A percentile compares a stretch with the other conserved stretches of the same genome.
These are phyloP conservation scores for Gambusia yucatana DNA, from an alignment of 2,797 vertebrate species.

Conservation along the genomic window DNA sequence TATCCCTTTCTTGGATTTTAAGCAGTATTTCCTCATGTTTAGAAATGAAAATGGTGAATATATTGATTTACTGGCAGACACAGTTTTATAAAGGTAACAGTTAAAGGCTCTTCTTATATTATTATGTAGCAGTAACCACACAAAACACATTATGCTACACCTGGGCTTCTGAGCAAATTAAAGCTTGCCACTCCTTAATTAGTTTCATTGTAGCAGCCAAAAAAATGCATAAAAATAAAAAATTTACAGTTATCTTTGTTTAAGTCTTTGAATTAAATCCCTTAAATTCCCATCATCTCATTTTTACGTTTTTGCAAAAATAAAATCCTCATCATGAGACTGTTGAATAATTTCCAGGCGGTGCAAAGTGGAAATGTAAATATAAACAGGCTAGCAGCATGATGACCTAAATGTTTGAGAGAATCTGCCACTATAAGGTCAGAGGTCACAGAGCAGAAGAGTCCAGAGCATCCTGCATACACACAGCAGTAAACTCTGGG, in stretches of 20 bases:
- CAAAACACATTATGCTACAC: not conserved
- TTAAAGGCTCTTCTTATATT: constrained; percentile 6
- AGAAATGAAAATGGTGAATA: constrained; percentile 27
- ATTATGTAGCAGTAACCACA: not conserved
- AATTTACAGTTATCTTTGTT: constrained; percentile 8
- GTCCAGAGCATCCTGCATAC: constrained; percentile 32
- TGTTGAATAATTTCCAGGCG: constrained; percentile 23
- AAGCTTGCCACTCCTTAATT: constrained; percentile 22
- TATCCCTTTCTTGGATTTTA: constrained; percentile 1
- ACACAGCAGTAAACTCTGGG: constrained; percentile 34
- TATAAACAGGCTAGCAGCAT: constrained; percentile 65
- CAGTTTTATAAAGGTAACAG: not conserved
- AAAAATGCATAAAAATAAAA: not conserved
- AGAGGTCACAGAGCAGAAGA: constrained; percentile 55
- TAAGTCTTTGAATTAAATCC: not conserved
- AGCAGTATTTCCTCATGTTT: constrained; percentile 2
- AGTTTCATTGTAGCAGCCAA: constrained; percentile 32
- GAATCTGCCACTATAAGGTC: constrained; percentile 37
- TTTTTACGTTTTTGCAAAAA: constrained; percentile 17
- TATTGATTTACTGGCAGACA: constrained; percentile 2
- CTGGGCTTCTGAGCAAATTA: constrained; percentile 8
- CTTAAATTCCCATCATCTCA: not conserved
- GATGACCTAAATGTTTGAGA: constrained; percentile 50
- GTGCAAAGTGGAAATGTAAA: constrained; percentile 48
- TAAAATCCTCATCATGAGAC: constrained; percentile 3